phyloP scores from a whole-genome alignment of 2,113 vertebrate species.

The Holacanthus passer region DNA sequence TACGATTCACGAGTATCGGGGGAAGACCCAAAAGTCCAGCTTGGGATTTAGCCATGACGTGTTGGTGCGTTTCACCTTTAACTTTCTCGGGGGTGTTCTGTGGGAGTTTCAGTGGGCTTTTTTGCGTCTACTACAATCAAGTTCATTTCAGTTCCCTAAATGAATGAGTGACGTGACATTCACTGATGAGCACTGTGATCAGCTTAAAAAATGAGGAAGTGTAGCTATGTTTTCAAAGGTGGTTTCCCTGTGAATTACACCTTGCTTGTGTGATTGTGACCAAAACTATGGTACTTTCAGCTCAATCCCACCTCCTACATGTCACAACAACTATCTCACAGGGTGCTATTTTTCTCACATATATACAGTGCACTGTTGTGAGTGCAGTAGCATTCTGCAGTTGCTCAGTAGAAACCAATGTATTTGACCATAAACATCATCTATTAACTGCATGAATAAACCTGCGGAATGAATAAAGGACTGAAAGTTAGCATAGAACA shows the following conservation, averaged over 20 bases:
- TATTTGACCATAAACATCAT: neutral
- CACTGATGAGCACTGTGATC: neutral
- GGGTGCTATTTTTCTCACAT: too few species aligned
- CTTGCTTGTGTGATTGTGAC: accelerated
- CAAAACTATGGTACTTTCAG: neutral
- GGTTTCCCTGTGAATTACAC: neutral
- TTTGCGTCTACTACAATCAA: neutral
- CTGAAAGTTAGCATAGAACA: neutral
- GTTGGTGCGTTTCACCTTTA: neutral
- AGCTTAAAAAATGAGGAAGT: conserved; percentile 2
- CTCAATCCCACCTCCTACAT: too few species aligned
- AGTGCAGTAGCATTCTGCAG: neutral
- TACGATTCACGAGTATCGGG: accelerated
- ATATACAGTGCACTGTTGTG: neutral
- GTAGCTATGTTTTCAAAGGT: neutral
- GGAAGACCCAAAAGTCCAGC: accelerated
- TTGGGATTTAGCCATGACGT: neutral
- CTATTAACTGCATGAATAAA: neutral
- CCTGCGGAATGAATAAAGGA: neutral
- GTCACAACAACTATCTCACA: neutral
- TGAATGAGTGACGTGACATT: neutral
- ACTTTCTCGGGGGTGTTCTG: neutral
- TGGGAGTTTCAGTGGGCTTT: neutral
- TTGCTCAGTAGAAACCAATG: neutral
- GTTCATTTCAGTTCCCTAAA: conserved; percentile 26